Conservation (phyloP, 2,113 vertebrate genomes). For the Erythrolamprus reginae region DNA sequence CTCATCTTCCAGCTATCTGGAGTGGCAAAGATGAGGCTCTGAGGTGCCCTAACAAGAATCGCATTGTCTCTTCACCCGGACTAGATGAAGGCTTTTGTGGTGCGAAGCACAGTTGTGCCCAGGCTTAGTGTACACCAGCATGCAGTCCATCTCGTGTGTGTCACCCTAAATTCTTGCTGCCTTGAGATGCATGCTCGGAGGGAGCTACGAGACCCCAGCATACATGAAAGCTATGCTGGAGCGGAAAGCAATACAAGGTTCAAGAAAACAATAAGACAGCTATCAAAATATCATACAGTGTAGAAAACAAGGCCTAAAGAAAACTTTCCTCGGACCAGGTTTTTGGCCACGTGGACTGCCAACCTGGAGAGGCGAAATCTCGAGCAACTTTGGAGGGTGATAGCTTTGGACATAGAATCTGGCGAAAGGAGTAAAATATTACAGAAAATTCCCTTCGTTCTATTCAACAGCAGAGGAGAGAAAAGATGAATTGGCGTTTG, state of each 20-base stretch:
- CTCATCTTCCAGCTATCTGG: neutral
- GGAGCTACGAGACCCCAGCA: neutral
- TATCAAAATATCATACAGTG: neutral
- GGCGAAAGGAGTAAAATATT: neutral
- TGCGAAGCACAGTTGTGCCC: neutral
- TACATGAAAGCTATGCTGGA: neutral
- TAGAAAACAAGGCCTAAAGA: neutral
- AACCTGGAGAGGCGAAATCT: neutral
- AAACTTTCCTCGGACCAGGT: neutral
- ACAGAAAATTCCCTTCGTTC: neutral
- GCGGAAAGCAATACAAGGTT: neutral
- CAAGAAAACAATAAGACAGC: neutral
- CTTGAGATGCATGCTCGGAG: neutral
- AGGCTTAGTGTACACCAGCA: neutral
- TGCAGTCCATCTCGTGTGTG: neutral
- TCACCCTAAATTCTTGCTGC: neutral
- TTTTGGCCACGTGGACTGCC: neutral
- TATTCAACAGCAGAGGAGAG: neutral
- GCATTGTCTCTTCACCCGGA: neutral
- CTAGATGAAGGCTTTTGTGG: neutral
- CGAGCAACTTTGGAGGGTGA: neutral
- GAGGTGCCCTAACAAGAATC: neutral
- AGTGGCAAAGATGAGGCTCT: neutral
- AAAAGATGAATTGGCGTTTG: neutral
- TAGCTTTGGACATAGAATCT: neutral